Evolutionary conservation across 2,888 invertebrate species (phyloP).

Genomic region (Drosophila cognata): DNA sequence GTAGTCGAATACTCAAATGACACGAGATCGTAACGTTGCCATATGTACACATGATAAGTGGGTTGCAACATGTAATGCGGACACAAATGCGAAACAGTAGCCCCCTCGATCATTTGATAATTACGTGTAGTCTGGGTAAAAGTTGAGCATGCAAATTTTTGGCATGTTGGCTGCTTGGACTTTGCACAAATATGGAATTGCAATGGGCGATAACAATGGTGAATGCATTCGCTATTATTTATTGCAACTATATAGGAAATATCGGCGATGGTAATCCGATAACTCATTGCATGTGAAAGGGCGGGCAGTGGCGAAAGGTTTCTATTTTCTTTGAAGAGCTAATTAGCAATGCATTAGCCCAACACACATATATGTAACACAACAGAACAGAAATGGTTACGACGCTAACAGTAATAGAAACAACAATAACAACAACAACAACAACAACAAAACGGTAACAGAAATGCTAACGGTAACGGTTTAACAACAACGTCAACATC

Average conservation of each 20-base stretch:
- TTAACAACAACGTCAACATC: slow-evolving; percentile 21
- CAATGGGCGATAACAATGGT: slow-evolving; percentile 67
- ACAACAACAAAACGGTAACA: slow-evolving; percentile 24
- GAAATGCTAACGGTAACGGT: slow-evolving; percentile 28
- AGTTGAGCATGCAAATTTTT: slow-evolving; percentile 49
- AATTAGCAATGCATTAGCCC: slow-evolving; percentile 60
- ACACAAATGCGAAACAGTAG: slow-evolving; percentile 9
- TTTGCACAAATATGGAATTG: slow-evolving; percentile 63
- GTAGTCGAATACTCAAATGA: background rate
- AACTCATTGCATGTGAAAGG: slow-evolving; percentile 72
- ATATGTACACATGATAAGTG: background rate
- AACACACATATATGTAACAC: slow-evolving; percentile 3
- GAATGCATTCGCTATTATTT: slow-evolving; percentile 70
- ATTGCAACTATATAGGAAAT: slow-evolving; percentile 60
- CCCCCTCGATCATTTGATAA: slow-evolving; percentile 24
- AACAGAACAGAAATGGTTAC: slow-evolving; percentile 19
- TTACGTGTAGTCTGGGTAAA: slow-evolving; percentile 40
- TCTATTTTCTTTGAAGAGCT: slow-evolving; percentile 28
- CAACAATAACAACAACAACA: slow-evolving; percentile 11
- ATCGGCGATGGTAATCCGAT: slow-evolving; percentile 58
- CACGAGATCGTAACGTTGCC: background rate
- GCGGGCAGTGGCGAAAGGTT: slow-evolving; percentile 75
- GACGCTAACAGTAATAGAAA: slow-evolving; percentile 6
- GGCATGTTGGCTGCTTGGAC: slow-evolving; percentile 6
- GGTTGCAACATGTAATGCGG: background rate